These are phyloP conservation scores for Capricornis sumatraensis DNA, from an alignment of 2,113 vertebrate species.

Conservation along the genomic window DNA sequence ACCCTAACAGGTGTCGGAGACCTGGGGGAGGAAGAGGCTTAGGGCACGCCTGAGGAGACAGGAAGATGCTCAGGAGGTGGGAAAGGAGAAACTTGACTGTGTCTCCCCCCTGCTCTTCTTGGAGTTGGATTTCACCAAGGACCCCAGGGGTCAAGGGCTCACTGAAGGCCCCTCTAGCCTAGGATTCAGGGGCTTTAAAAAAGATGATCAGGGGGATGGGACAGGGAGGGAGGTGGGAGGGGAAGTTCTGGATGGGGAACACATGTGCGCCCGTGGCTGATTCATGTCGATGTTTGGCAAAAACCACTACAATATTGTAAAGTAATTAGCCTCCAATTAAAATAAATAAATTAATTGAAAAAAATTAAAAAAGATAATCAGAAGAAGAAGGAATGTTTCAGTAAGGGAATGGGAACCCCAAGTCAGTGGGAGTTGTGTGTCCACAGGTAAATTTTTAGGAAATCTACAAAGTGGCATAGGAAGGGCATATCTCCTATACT, in stretches of 20 bases:
- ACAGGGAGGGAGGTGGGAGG: not conserved
- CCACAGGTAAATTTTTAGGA: not conserved
- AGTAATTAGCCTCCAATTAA: not conserved
- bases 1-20: constrained; percentile 27
- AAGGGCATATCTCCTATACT: not conserved
- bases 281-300: not conserved
- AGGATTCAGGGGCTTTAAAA: not conserved
- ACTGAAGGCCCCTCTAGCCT: not conserved
- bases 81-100: not conserved
- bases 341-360: not conserved
- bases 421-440: not conserved
- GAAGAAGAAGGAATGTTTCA: not conserved
- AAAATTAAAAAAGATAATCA: not conserved
- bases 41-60: not conserved
- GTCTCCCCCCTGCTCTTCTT: not conserved
- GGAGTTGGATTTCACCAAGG: not conserved
- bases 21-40: not conserved
- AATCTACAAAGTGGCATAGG: not conserved
- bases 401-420: not conserved
- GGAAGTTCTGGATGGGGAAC: not conserved
- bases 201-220: not conserved
- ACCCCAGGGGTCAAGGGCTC: not conserved
- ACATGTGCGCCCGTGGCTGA: not conserved
- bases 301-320: not conserved
- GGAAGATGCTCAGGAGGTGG: not conserved